Evolutionary conservation across 2,888 invertebrate genomes (phyloP).

Genomic region (Drosophila gaucha): DNA sequence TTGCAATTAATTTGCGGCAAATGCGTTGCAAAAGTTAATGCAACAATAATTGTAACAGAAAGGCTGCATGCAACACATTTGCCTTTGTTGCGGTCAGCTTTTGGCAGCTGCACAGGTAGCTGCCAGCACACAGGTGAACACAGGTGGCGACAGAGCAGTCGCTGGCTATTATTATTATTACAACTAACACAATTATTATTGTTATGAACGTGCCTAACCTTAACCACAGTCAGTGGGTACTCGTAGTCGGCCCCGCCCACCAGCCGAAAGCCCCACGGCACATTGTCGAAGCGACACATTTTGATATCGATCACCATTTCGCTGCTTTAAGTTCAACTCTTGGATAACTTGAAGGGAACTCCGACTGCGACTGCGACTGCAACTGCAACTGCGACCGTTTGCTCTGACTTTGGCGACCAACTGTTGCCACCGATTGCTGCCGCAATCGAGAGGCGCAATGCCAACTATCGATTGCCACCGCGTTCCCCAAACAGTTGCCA

Average conservation of each 20-base stretch:
- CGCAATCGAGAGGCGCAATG: conserved; percentile 26
- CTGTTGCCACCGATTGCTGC: conserved; percentile 58
- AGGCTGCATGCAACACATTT: conserved; percentile 8
- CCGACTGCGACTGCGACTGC: conserved; percentile 28
- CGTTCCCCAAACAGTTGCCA: conserved; percentile 27
- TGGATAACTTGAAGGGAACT: not conserved
- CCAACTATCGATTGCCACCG: conserved; percentile 43
- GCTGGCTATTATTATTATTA: conserved; percentile 1
- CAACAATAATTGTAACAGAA: conserved; percentile 32
- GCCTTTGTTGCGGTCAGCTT: conserved; percentile 41
- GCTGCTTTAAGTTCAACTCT: conserved; percentile 3
- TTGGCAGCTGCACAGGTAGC: not conserved
- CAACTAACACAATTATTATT: conserved; percentile 7
- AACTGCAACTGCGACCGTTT: conserved; percentile 35
- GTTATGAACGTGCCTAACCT: conserved; percentile 86
- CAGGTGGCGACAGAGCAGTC: conserved; percentile 29
- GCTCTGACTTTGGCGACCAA: conserved; percentile 65
- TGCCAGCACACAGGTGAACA: not conserved
- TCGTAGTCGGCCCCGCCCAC: conserved; percentile 91
- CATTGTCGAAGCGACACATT: conserved; percentile 87
- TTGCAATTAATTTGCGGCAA: conserved; percentile 56
- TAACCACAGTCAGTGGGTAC: conserved; percentile 90
- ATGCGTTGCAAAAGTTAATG: conserved; percentile 28
- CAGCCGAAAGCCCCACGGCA: conserved; percentile 92
- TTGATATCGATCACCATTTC: conserved; percentile 90